Evolutionary conservation across 2,113 vertebrate genomes (phyloP), one percentile per base, ranked within the genome.

Genomic region (Okapia johnstoni): DNA sequence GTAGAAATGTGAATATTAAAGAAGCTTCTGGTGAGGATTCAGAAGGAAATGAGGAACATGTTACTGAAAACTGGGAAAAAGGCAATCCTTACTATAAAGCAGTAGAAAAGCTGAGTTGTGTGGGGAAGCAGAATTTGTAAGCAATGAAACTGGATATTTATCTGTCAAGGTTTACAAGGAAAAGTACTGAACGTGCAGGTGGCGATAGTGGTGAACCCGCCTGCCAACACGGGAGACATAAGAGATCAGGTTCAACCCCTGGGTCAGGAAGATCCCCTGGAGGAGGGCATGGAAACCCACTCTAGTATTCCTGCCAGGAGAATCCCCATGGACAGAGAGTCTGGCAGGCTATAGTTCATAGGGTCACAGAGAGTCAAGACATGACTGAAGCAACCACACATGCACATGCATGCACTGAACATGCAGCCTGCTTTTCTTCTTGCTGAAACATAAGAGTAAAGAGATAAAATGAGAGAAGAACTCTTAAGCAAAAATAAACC

Each of bases 401-500:
- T 6, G 66, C n/a, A 13, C 10, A 40, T 1, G 1, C 66, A 40
- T 0, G 1, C 10, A 11, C 9, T 50, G 46, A 80, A 30, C 3
- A 8, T 21, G 28, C 28, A 21, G 46, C 28, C 77, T 50, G 77
- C 77, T 33, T 33, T 80, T 73, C 77, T 80, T 50, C 77, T 21
- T 12, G 77, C 15, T 50, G 73, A 33, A 80, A 80, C 9, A 17
- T 46, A 80, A 50, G 46, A 80, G 77, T 17, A 80, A 80, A 52
- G 77, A 80, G 48, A 80, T 2, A 52, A 80, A 80, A 11, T 21
- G 17, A 80, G 46, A 80, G 77, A 30, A 80, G 48, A 81, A 52
- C 48, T 81, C 30, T 81, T 52, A 52, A 23, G 48, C 30, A 81
- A 81, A 50, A 73, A 60, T 13, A 16, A 81, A 70, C 13, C 19